A percentile compares a stretch with the other conserved stretches of the same genome.
Conservation (phyloP, 2,888 invertebrate genomes). For the Gymnoscelis rufifasciata region DNA sequence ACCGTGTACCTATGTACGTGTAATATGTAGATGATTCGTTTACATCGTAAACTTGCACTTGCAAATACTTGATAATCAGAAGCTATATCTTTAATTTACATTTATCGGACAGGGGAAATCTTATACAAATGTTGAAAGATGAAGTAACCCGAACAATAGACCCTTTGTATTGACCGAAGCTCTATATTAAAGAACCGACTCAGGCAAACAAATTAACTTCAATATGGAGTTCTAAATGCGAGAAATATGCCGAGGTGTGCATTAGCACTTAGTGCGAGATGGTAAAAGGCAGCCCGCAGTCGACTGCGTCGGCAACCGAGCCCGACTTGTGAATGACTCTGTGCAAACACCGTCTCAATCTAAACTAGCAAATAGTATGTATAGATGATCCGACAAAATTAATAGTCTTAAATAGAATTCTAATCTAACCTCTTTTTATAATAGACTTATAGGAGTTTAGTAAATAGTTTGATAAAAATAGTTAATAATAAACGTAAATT, state of each 20-base stretch:
- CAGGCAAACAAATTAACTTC: slow-evolving; percentile 60
- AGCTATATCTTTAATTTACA: too few species aligned
- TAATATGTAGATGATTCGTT: too few species aligned
- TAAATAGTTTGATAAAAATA: too few species aligned
- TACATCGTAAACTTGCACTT: too few species aligned
- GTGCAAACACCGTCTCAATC: slow-evolving; percentile 6
- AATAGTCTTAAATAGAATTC: too few species aligned
- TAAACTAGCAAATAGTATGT: background rate
- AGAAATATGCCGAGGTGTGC: slow-evolving; percentile 58
- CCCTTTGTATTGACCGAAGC: slow-evolving; percentile 49
- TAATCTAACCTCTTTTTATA: too few species aligned
- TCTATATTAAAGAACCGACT: slow-evolving; percentile 65
- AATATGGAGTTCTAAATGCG: slow-evolving; percentile 58
- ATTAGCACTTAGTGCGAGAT: slow-evolving; percentile 45
- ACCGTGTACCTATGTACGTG: too few species aligned
- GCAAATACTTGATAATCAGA: too few species aligned
- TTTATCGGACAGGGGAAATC: too few species aligned
- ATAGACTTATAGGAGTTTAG: too few species aligned
- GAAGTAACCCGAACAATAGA: slow-evolving; percentile 53
- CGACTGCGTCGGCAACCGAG: slow-evolving; percentile 3
- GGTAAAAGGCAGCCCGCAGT: slow-evolving; percentile 31
- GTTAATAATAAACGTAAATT: too few species aligned
- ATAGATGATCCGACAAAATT: background rate
- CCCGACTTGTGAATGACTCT: slow-evolving; percentile 24
- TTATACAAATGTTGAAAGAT: slow-evolving; percentile 34